Conservation (phyloP, 2,888 invertebrate genomes). For the Pecten maximus region DNA sequence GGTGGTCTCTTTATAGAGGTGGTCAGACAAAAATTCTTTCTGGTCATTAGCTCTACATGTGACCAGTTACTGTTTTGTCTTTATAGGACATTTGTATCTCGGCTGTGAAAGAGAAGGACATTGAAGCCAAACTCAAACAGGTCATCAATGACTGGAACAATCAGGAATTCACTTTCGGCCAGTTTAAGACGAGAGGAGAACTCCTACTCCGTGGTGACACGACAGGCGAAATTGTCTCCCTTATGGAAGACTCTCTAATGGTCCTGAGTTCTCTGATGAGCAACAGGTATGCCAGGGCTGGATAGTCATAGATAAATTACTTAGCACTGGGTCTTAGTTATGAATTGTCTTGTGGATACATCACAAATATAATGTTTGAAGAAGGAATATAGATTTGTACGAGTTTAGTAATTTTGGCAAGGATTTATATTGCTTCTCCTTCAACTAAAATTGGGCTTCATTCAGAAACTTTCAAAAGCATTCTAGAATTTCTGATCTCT, state of each 20-base stretch:
- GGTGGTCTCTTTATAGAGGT: too few relatives aligned
- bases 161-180: slow-evolving; percentile 93
- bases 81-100: slow-evolving; percentile 99
- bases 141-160: slow-evolving; percentile 97
- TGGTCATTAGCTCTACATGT: background rate
- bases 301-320: background rate
- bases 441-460: too few relatives aligned
- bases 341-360: too few relatives aligned
- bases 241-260: slow-evolving; percentile 98
- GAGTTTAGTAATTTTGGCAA: too few relatives aligned
- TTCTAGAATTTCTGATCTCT: too few relatives aligned
- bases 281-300: slow-evolving; percentile 86
- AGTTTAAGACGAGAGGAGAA: slow-evolving; percentile 97
- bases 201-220: slow-evolving; percentile 95
- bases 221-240: slow-evolving; percentile 96
- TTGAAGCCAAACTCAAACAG: slow-evolving; percentile 96
- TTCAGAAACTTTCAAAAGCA: too few relatives aligned
- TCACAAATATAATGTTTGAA: too few relatives aligned
- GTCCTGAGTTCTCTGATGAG: slow-evolving; percentile 95
- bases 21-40: too few relatives aligned
- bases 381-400: too few relatives aligned
- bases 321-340: background rate
- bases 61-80: slow-evolving; percentile 43
- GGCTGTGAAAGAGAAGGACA: slow-evolving; percentile 98
- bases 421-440: too few relatives aligned